A percentile compares a stretch with the other conserved stretches of the same genome.
phyloP scores from a whole-genome alignment of 2,113 vertebrate genomes.

The Oxygymnocypris stewartii region DNA sequence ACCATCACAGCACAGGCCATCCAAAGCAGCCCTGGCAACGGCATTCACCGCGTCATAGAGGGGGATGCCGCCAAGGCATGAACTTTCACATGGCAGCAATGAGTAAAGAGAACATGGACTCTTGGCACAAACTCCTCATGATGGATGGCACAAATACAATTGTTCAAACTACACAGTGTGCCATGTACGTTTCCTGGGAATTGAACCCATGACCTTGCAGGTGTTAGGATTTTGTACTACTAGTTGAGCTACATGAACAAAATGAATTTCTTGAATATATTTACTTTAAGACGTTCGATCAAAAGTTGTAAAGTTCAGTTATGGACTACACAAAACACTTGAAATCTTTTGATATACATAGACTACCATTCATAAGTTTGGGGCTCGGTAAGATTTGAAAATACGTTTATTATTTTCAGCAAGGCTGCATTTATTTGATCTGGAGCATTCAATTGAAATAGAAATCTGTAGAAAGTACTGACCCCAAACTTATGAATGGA shows the following conservation, averaged over 20 bases:
- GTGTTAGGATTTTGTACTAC: neutral
- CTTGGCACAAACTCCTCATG: neutral
- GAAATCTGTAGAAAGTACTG: neutral
- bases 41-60: conserved; percentile 88
- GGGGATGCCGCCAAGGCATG: conserved; percentile 86
- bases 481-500: neutral
- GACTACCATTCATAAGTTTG: neutral
- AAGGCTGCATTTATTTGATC: neutral
- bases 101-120: conserved; percentile 1
- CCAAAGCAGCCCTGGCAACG: conserved; percentile 84
- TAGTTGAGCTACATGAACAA: neutral
- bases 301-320: neutral
- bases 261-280: neutral
- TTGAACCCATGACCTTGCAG: neutral
- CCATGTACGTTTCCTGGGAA: neutral
- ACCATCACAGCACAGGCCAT: conserved; percentile 73
- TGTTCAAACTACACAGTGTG: no score
- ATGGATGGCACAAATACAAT: neutral
- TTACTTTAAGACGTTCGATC: neutral
- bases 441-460: no score
- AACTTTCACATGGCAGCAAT: conserved; percentile 28
- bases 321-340: conserved; percentile 6
- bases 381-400: neutral
- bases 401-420: neutral
- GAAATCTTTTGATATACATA: neutral